Evolutionary conservation across 2,888 invertebrate species (phyloP).

Genomic region (Terebella lapidaria): DNA sequence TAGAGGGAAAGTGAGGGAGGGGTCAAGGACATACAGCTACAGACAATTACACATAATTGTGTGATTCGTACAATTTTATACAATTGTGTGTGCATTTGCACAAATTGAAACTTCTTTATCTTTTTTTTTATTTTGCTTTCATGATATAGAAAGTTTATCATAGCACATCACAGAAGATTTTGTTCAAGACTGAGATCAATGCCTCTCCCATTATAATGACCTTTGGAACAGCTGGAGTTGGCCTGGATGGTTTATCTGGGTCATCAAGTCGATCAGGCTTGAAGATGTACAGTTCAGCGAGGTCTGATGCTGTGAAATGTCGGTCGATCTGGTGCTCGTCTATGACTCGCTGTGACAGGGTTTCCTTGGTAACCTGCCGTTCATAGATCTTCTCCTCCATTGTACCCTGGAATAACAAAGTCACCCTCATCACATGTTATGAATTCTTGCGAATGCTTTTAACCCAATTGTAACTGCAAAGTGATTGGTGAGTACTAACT

Average conservation of each 20-base stretch:
- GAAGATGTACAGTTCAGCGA: slow-evolving; percentile 81
- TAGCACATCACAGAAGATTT: no score
- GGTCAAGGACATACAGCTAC: no score
- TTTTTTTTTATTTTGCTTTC: no score
- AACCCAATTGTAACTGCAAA: no score
- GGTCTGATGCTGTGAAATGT: slow-evolving; percentile 84
- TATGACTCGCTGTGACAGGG: slow-evolving; percentile 86
- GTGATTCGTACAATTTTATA: no score
- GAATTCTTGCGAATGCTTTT: no score
- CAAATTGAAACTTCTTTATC: no score
- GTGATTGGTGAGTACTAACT: no score
- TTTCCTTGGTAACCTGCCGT: slow-evolving; percentile 88
- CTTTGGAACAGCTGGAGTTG: slow-evolving; percentile 74
- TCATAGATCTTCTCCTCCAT: slow-evolving; percentile 98
- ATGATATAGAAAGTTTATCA: no score
- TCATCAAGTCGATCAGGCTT: slow-evolving; percentile 58
- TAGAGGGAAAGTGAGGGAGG: slow-evolving; percentile 15
- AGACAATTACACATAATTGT: neutral
- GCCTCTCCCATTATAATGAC: slow-evolving; percentile 44
- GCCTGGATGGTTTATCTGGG: slow-evolving; percentile 56
- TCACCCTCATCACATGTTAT: no score
- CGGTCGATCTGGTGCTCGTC: slow-evolving; percentile 94
- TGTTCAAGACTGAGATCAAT: no score
- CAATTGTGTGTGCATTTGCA: no score
- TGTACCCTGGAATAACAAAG: slow-evolving; percentile 63